A percentile compares a stretch with the other conserved stretches of the same genome.
Evolutionary conservation across 2,888 invertebrate species (phyloP).

Genomic region (Rhaphigaster nebulosa): DNA sequence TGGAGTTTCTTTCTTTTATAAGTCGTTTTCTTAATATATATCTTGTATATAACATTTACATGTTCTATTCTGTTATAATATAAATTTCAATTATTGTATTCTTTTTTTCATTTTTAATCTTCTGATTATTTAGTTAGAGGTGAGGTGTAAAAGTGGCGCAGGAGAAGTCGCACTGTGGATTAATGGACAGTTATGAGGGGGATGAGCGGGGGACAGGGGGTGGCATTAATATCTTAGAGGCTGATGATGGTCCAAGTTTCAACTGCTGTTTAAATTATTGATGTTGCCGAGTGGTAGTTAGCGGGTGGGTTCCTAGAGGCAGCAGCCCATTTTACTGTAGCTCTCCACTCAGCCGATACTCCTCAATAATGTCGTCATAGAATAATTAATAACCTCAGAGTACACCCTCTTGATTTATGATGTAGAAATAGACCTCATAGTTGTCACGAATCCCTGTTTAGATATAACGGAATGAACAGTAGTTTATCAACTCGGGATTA

Average conservation of each 20-base stretch:
- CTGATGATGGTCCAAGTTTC: conserved; percentile 47
- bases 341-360: background rate
- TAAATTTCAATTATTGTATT: too few species aligned
- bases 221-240: conserved; percentile 28
- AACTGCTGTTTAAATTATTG: conserved; percentile 46
- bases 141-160: background rate
- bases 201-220: background rate
- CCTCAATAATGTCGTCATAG: background rate
- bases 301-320: background rate
- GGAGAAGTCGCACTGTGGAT: background rate
- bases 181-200: conserved; percentile 28
- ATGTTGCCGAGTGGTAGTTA: conserved; percentile 31
- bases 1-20: too few species aligned
- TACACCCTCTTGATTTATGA: background rate
- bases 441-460: background rate
- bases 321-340: conserved; percentile 1
- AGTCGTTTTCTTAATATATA: too few species aligned
- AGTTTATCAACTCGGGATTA: background rate
- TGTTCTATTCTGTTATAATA: too few species aligned
- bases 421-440: background rate
- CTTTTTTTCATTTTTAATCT: background rate
- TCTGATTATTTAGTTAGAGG: background rate
- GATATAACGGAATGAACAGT: background rate
- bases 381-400: conserved; percentile 36
- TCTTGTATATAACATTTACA: too few species aligned